A percentile compares a stretch with the other conserved stretches of the same genome.
These are phyloP conservation scores for Labeo rohita DNA, from an alignment of 2,113 vertebrate genomes.

Conservation along the genomic window DNA sequence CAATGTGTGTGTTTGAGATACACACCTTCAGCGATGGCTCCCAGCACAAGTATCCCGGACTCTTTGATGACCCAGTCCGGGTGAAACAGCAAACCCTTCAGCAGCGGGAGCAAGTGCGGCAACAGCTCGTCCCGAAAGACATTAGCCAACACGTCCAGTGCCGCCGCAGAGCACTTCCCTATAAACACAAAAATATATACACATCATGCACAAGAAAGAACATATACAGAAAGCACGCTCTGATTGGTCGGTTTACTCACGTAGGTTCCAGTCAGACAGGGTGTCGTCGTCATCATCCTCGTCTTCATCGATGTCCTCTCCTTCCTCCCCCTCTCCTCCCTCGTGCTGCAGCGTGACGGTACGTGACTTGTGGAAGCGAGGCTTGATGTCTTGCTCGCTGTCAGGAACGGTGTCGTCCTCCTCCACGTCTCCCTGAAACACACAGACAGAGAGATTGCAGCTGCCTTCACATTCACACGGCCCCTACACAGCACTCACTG, in stretches of 20 bases:
- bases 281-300: slow-evolving; percentile 91
- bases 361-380: slow-evolving; percentile 94
- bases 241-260: slow-evolving; percentile 69
- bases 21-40: slow-evolving; percentile 89
- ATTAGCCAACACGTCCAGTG: slow-evolving; percentile 90
- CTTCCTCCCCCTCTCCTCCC: slow-evolving; percentile 84
- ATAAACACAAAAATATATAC: not conserved
- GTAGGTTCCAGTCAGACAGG: slow-evolving; percentile 92
- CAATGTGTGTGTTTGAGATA: too few relatives aligned
- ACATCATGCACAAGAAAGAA: not conserved
- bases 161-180: slow-evolving; percentile 92
- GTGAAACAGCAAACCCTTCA: slow-evolving; percentile 93
- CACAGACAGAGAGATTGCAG: not conserved
- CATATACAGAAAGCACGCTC: not conserved
- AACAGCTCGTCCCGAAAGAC: slow-evolving; percentile 93
- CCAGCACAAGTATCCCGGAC: slow-evolving; percentile 91
- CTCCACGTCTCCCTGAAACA: slow-evolving; percentile 87
- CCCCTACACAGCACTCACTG: not conserved
- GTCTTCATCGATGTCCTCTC: slow-evolving; percentile 86
- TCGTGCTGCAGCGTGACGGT: slow-evolving; percentile 93
- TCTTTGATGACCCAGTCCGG: slow-evolving; percentile 96
- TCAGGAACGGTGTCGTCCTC: slow-evolving; percentile 91
- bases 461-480: not conserved
- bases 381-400: slow-evolving; percentile 97
- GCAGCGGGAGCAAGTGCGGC: slow-evolving; percentile 87